phyloP scores from a whole-genome alignment of 23 tunicate species.

The Aplidium turbinatum region DNA sequence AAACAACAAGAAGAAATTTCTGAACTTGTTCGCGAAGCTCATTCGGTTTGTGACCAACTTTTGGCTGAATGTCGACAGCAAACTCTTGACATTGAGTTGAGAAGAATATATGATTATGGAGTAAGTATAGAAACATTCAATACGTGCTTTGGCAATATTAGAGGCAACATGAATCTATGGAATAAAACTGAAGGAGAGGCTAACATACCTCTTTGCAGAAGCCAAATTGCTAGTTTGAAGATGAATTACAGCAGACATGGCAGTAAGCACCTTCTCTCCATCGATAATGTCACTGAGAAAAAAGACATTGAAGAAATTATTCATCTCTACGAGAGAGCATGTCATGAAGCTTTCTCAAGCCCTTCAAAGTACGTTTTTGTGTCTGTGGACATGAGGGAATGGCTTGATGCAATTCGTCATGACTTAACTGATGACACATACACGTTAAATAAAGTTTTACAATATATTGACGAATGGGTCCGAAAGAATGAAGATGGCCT shows the following conservation, averaged over 20 bases:
- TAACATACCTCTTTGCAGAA: slow-evolving; percentile 7
- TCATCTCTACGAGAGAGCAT: slow-evolving; percentile 4
- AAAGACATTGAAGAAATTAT: slow-evolving; percentile 28
- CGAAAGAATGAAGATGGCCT: slow-evolving; percentile 39
- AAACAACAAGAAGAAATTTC: neutral
- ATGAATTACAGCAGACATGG: slow-evolving; percentile 8
- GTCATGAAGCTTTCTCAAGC: no score
- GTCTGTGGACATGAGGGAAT: slow-evolving; percentile 45
- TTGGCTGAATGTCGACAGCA: slow-evolving; percentile 32
- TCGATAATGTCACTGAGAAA: slow-evolving; percentile 13
- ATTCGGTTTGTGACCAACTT: slow-evolving; percentile 49
- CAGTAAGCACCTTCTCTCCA: neutral
- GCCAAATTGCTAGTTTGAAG: slow-evolving; percentile 27
- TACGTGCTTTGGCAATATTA: slow-evolving; percentile 22
- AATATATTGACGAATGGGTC: slow-evolving; percentile 44
- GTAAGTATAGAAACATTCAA: slow-evolving; percentile 31
- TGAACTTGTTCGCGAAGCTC: slow-evolving; percentile 24
- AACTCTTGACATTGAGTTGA: slow-evolving; percentile 6
- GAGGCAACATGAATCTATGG: neutral
- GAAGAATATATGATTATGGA: neutral
- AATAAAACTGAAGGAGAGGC: slow-evolving; percentile 9
- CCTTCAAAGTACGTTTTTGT: no score
- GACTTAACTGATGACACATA: neutral
- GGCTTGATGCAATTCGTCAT: slow-evolving; percentile 75
- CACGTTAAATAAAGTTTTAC: slow-evolving; percentile 21